These are phyloP conservation scores for Aselliscus stoliczkanus DNA, from an alignment of 2,797 vertebrate genomes.

Conservation along the genomic window DNA sequence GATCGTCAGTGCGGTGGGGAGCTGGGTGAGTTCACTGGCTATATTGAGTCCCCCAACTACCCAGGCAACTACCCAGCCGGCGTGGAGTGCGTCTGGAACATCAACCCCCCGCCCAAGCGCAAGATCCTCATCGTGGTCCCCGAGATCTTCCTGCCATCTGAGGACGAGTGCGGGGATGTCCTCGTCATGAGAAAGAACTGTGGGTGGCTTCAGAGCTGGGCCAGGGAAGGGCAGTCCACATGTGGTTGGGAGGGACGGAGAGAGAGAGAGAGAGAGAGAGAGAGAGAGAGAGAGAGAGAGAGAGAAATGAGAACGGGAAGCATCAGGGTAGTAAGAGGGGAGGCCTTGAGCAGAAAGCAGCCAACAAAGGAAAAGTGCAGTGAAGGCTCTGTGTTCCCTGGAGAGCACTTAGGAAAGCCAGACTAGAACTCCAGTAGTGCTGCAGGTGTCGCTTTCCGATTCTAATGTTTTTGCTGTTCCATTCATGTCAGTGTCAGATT, in stretches of 20 bases:
- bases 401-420: not conserved
- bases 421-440: not conserved
- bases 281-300: not conserved
- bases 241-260: not conserved
- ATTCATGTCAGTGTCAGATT: not conserved
- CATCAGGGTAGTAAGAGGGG: not conserved
- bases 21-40: conserved; percentile 97
- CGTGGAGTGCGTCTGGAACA: conserved; percentile 96
- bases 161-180: conserved; percentile 98
- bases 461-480: not conserved
- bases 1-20: conserved; percentile 97
- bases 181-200: conserved; percentile 99
- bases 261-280: not conserved
- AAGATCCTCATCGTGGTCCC: conserved; percentile 98
- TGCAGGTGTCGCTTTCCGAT: not conserved
- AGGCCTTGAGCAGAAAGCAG: not conserved
- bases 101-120: conserved; percentile 97
- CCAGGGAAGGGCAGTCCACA: not conserved
- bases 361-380: not conserved
- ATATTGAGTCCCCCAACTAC: conserved; percentile 99
- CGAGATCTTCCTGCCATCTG: conserved; percentile 97
- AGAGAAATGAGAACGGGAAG: not conserved
- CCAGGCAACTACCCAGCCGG: conserved; percentile 97
- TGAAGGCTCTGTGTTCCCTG: not conserved
- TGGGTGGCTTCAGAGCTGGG: conserved; percentile 82